Evolutionary conservation across 2,797 vertebrate genomes (phyloP), one percentile per base, ranked within the genome.

Genomic region (Myotis myotis): DNA sequence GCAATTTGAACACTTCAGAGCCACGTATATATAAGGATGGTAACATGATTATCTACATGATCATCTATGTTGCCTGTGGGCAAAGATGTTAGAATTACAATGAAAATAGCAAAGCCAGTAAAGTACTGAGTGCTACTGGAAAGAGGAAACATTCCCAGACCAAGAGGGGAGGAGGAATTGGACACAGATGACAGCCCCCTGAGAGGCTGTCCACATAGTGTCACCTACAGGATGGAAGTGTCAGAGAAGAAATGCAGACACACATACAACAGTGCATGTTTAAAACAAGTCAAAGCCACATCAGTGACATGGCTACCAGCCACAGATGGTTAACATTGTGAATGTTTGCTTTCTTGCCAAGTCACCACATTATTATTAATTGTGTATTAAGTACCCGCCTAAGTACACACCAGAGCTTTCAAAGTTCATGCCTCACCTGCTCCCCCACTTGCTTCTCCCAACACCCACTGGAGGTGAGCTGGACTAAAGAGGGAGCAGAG

Each of bases 21-120:
- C 20, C 15, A 60, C 10, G 36, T 41, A 12, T 2, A 49, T 22
- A 8, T 41, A 70, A 47, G 10, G 53, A 79, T 47, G 80, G 1
- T 30, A n/a, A 70, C 5, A 4, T 2, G 28, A 17, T 23, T 33
- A 0, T 16, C 41, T 47, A 8, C 0, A 2, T 0, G 28, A 23
- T 68, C 25, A 30, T 70, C 55, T 53, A 1, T 64, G n/a, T 44
- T 38, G 55, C 41, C 47, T 16, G 0, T 60, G 33, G 74, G 64
- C 79, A 91, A 70, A 86, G 81, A 23, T 28, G 3, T 20, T 66
- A 74, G 53, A 25, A 7, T 41, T 66, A 64, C 53, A 25, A 10
- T 23, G 53, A 53, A 94, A 93, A 41, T 4, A 25, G 51, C 49
- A 36, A 91, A 86, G 22, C 25, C 71, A 53, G 17, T n/a, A 47